These are phyloP conservation scores for Lycia hirtaria DNA, from an alignment of 2,888 invertebrate species.

Conservation along the genomic window DNA sequence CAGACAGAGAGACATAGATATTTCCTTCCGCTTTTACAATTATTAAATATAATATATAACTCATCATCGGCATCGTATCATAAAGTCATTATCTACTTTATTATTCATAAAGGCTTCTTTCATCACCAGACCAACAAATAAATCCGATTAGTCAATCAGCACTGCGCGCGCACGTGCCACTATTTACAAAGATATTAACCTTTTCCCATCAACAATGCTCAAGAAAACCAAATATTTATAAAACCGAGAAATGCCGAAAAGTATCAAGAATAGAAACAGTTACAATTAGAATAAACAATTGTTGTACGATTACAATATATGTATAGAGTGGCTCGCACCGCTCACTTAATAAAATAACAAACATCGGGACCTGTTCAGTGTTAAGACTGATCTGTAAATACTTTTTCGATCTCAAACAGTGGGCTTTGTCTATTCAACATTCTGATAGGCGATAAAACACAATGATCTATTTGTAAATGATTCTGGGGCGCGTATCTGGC, in stretches of 20 bases:
- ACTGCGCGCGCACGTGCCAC: slow-evolving; percentile 37
- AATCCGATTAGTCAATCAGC: slow-evolving; percentile 58
- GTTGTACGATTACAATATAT: slow-evolving; percentile 24
- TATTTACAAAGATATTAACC: slow-evolving; percentile 78
- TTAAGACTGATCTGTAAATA: slow-evolving; percentile 54
- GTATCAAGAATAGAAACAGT: slow-evolving; percentile 39
- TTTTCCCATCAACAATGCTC: slow-evolving; percentile 72
- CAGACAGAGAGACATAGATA: too few relatives aligned
- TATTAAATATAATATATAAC: too few relatives aligned
- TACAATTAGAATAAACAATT: slow-evolving; percentile 31
- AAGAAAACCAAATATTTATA: slow-evolving; percentile 70
- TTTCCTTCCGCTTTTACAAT: too few relatives aligned
- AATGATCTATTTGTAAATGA: slow-evolving; percentile 41
- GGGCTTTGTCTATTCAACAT: slow-evolving; percentile 75
- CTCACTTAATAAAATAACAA: slow-evolving; percentile 38
- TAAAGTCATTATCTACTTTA: not conserved
- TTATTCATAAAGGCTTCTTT: slow-evolving; percentile 7
- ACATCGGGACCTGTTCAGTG: slow-evolving; percentile 36
- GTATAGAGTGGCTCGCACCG: slow-evolving; percentile 23
- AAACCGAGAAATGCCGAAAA: slow-evolving; percentile 49
- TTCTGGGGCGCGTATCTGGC: slow-evolving; percentile 22
- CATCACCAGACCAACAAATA: slow-evolving; percentile 25
- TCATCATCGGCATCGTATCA: too few relatives aligned
- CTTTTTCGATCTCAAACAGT: slow-evolving; percentile 67
- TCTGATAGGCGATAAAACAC: slow-evolving; percentile 54